Percentiles rank a stretch among this genome's conserved stretches.
phyloP scores from a whole-genome alignment of 2,797 vertebrate species.

The Ispidina picta region DNA sequence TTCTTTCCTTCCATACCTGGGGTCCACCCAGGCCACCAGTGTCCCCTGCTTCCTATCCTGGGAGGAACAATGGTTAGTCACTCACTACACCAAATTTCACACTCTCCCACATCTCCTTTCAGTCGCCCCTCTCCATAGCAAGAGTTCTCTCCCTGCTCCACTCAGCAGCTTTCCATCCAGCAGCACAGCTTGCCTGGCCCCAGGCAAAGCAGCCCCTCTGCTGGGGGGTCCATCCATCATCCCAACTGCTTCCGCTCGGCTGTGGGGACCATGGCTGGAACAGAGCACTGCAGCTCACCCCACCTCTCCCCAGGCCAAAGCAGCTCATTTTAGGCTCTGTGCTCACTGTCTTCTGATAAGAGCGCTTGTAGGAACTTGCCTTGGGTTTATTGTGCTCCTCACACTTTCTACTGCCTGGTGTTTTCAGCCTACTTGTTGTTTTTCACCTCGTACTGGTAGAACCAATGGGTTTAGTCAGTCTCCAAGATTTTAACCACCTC shows the following conservation, averaged over 20 bases:
- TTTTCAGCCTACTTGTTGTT: background rate
- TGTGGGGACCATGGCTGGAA: background rate
- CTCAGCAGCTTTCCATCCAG: constrained; percentile 5
- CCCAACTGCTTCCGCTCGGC: constrained; percentile 14
- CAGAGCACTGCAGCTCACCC: background rate
- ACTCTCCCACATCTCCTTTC: no score
- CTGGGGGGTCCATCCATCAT: constrained; percentile 42
- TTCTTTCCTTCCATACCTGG: no score
- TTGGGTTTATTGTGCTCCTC: background rate
- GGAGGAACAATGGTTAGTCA: no score
- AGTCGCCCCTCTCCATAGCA: no score
- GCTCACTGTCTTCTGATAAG: background rate
- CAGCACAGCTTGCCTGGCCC: constrained; percentile 42
- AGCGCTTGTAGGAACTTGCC: constrained; percentile 1
- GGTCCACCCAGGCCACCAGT: no score
- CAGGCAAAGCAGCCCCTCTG: constrained; percentile 36
- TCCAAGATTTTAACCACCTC: background rate
- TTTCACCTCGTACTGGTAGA: background rate
- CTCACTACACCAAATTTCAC: no score
- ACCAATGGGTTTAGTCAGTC: background rate
- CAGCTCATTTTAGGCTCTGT: background rate
- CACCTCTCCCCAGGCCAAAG: constrained; percentile 19
- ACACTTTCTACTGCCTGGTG: background rate
- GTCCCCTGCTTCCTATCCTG: no score
- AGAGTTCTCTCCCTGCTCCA: background rate